A percentile compares a stretch with the other conserved stretches of the same genome.
Evolutionary conservation across 2,113 vertebrate genomes (phyloP).

Genomic region (Physeter macrocephalus): DNA sequence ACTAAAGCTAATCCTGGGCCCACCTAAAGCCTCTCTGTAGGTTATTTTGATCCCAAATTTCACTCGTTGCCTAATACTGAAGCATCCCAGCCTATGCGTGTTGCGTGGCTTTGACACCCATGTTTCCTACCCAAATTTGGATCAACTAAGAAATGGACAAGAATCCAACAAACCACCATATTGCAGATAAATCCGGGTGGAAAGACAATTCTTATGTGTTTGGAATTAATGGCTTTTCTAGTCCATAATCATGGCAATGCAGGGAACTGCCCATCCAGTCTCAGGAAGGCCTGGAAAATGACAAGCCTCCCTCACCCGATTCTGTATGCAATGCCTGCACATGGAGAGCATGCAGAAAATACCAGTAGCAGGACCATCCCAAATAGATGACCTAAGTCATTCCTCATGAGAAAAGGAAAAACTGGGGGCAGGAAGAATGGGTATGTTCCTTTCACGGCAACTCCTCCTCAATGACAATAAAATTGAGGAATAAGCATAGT

Average conservation of each 20-base stretch:
- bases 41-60: not conserved
- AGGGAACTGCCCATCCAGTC: not conserved
- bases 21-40: not conserved
- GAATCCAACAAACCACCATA: not conserved
- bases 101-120: not conserved
- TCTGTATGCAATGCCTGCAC: not conserved
- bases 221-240: not conserved
- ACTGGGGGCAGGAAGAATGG: not conserved
- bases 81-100: fast-evolving
- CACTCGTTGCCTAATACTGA: not conserved
- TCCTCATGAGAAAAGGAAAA: not conserved
- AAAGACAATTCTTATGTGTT: not conserved
- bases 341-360: not conserved
- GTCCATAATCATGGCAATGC: fast-evolving
- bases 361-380: not conserved
- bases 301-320: fast-evolving
- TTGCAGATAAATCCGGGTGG: not conserved
- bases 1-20: not conserved
- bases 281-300: not conserved
- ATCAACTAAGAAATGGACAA: not conserved
- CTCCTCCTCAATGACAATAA: not conserved
- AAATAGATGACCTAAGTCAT: not conserved
- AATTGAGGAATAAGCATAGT: not conserved
- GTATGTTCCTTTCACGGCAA: not conserved
- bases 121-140: not conserved